Evolutionary conservation across 2,797 vertebrate species (phyloP), one percentile per base, ranked within the genome.

Genomic region (Eptatretus atami): DNA sequence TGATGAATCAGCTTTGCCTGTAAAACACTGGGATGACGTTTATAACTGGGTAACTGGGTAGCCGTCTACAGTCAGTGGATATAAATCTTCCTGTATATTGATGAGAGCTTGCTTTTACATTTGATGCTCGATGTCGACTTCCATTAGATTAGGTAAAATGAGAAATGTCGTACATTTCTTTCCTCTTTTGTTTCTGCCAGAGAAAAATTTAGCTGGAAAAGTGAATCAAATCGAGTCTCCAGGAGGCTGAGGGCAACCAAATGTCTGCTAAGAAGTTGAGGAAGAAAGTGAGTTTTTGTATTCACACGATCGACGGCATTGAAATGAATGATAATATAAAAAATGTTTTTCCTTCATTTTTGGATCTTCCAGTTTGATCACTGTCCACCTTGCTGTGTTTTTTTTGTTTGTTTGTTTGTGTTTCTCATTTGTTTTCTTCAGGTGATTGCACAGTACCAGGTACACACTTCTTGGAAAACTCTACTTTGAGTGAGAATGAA

Each of bases 191-290:
- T 25, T n/a, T 61, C 10, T 61, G 9, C 25, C 57, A 61, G 57
- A 95, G 86, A 80, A 55, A 93, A 84, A 78, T 98, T 96, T 74
- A 90, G 82, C 72, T 98, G 92, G 92, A 95, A 93, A 63, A 84
- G 82, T 69, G 92, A 1, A 94, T 96, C 68, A 86, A 79, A 71
- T 81, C 84, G 1, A 68, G 86, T 63, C 73, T 98, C 65, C 80
- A 68, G 67, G 77, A 81, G 25, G 77, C 81, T 63, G 77, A 80
- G 52, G 82, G 87, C 66, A 80, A 92, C 4, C 85, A 87, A 67
- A 71, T 96, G 53, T 66, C 83, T 1, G 13, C 94, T 64, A 96
- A 94, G 72, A 98, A 81, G 70, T 76, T 98, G 53, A 77, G 78
- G 66, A 96, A 86, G 73, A 96, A 92, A 85, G 92, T 92, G 77